Evolutionary conservation across 64 coral and sea anemone genomes (phyloP), one percentile per base, ranked within the genome.

Genomic region (Platygyra sinensis): DNA sequence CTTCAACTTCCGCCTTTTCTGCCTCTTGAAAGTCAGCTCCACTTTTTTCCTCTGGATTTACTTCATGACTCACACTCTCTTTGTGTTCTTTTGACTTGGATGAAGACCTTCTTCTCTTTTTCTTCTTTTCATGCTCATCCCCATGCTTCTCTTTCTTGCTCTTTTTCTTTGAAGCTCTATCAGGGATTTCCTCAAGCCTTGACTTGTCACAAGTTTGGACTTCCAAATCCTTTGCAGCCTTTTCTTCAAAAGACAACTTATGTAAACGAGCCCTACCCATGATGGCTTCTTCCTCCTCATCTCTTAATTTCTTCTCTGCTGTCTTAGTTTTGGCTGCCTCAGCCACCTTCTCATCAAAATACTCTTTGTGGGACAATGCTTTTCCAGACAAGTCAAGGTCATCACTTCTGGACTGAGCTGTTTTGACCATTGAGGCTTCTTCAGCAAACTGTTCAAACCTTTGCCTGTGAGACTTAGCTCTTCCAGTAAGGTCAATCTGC

Each of bases 281-380:
- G 11, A 92, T 72, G 22, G 83, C 90, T 22, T 59, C 74, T 10
- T 86, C 80, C 60, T 86, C 82, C 10, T 82, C 52, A 60, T 60
- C 55, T 14, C 86, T n/a, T 46, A 92, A 72, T 57, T 92, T 92
- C 65, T 75, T 92, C 10, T 75, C 73, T 50, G 90, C 73, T 33
- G 82, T 42, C 39, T 87, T 92, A 14, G 81, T 86, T 33, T 31
- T 84, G 5, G 73, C 83, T 27, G 90, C 90, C 29, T 92, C 90
- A 12, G 57, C 72, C 4, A 84, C 90, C 74, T 86, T 92, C 31
- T 92, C 80, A 52, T 92, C 90, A 86, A 92, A 92, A 54, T 86
- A 86, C 49, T 79, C 90, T 54, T 87, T 86, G 62, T 92, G 90
- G 20, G 90, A 92, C 18, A 52, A 77, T 30, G 90, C 90, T 32